Base-by-base conservation (phyloP, 2,888 invertebrate genomes). In the Heliothis peltigera region DNA sequence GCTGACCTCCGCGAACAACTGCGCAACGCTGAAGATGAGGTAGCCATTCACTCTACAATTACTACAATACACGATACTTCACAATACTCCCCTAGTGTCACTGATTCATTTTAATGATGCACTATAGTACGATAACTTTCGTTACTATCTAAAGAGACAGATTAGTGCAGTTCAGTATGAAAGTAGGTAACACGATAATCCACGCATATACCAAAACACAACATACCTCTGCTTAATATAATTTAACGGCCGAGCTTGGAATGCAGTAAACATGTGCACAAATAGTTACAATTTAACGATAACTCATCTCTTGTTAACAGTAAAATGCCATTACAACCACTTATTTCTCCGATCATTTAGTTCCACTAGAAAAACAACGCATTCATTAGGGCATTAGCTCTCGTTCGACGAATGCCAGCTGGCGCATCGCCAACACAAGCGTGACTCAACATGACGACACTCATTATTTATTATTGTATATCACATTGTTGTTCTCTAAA, bases 1-100 rank as follows among this genome's bases (percentile, higher is more conserved):
- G 98, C 98, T 1, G 99, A 99, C 93, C 94, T 99, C 17, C 96
- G 98, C 59, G 99, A 99, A 89, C 99, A 99, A 89, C 93, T 99
- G 12, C 96, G 97, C 75, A 99, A 98, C 90, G 97, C 98, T 15
- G 99, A 99, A 90, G 98, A 98, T 92, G 99, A 99, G 96, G 97
- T 97, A 93, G 96, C 97, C 97, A 93, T 18, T 19, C 5, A 4
- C n/a, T 22, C 18, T 10, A 1, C 4, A 25, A 7, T n/a, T 12
- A 63, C 43, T 48, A 43, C 51, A 44, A 21, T 42, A 53, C 5
- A 51, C 15, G 10, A 7, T 17, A 52, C 21, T 22, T 21, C 15
- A 53, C 39, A 39, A n/a, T 15, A 15, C 39, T 39, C n/a, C n/a
- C n/a, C 39, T n/a, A 39, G 4, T 39, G n/a, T 15, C 39, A 39